Percentiles rank a stretch among this genome's conserved stretches.
Evolutionary conservation across 2,797 vertebrate genomes (phyloP).

Genomic region (Enteromius viviparus): DNA sequence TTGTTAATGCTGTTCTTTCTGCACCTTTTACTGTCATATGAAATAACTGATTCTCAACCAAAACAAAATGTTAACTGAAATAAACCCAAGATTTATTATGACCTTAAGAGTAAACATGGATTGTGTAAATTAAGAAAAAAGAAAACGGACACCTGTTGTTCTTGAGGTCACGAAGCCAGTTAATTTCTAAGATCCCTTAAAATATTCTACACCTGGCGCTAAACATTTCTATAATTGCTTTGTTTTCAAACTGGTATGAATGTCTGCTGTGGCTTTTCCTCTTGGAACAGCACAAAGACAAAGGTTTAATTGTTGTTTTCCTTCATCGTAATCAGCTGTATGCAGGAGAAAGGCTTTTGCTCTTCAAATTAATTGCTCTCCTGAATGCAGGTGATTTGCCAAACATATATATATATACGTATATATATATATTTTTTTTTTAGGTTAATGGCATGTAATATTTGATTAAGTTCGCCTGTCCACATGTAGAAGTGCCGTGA

Average conservation of each 20-base stretch:
- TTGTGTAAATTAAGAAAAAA: no score
- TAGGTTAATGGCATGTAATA: neutral
- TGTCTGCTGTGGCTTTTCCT: constrained; percentile 29
- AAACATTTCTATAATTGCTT: constrained; percentile 21
- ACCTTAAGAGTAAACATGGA: neutral
- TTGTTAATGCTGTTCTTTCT: neutral
- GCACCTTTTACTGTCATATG: neutral
- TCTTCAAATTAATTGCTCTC: constrained; percentile 19
- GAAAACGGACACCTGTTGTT: neutral
- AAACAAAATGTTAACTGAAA: neutral
- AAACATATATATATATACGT: neutral
- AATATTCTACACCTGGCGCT: neutral
- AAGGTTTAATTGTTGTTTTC: constrained; percentile 48
- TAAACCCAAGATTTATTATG: constrained; percentile 1
- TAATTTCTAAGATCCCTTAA: constrained; percentile 32
- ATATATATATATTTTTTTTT: neutral
- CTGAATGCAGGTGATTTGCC: constrained; percentile 35
- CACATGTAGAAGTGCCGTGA: neutral
- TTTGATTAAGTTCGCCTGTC: neutral
- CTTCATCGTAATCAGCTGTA: constrained; percentile 26
- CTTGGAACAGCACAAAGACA: constrained; percentile 12
- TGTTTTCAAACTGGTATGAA: constrained; percentile 37
- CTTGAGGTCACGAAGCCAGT: constrained; percentile 25
- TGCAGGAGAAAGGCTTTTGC: constrained; percentile 16
- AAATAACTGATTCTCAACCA: neutral